Conservation (phyloP, 2,888 invertebrate genomes). For the Beris chalybata region DNA sequence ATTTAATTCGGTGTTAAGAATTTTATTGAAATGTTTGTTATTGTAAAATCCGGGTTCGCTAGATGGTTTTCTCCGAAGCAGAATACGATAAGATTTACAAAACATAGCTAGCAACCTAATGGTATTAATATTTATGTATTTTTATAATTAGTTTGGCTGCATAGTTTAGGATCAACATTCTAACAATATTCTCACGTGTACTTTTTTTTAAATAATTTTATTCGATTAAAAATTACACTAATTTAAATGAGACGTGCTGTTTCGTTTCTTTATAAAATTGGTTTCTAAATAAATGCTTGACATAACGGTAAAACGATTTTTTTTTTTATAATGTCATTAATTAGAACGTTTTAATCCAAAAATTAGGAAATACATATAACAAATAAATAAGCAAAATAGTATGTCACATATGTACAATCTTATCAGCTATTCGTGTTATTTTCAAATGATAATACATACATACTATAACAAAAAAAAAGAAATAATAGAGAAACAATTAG, state of each 20-base stretch:
- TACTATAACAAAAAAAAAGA: not conserved
- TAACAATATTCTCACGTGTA: too few species aligned
- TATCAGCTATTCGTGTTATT: slow-evolving; percentile 12
- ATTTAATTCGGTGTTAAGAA: too few species aligned
- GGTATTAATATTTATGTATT: too few species aligned
- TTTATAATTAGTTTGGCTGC: too few species aligned
- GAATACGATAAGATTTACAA: too few species aligned
- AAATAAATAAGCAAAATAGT: slow-evolving; percentile 24
- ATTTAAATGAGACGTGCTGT: slow-evolving; percentile 24
- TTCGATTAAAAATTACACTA: slow-evolving; percentile 31
- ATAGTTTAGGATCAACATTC: too few species aligned
- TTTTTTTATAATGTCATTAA: not conserved
- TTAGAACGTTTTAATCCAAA: not conserved
- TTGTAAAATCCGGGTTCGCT: too few species aligned
- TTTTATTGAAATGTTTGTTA: too few species aligned
- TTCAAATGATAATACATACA: not conserved
- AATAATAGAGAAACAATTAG: slow-evolving; percentile 1
- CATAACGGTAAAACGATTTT: not conserved
- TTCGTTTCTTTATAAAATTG: slow-evolving; percentile 8
- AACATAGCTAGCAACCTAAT: too few species aligned
- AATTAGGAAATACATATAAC: slow-evolving; percentile 4
- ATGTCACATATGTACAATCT: slow-evolving; percentile 30
- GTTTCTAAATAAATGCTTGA: slow-evolving; percentile 24
- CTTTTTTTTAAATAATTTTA: slow-evolving; percentile 19
- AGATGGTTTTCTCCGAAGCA: too few species aligned